Conservation (phyloP, 2,797 vertebrate genomes). For the Apodemus agrarius region DNA sequence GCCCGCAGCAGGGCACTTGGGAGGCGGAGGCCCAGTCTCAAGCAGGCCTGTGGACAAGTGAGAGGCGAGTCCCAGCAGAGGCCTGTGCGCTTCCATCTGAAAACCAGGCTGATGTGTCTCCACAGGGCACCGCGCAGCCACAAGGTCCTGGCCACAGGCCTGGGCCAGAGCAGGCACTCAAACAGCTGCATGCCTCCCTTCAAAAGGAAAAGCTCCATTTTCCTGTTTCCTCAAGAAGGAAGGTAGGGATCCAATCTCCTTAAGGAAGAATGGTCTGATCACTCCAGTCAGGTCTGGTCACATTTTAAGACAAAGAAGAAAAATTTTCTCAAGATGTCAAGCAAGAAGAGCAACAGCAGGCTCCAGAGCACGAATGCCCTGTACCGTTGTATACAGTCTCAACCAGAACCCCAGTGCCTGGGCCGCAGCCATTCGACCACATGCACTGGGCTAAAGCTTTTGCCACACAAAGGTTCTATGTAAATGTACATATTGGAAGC, state of each 20-base stretch:
- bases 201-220: neutral
- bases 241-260: neutral
- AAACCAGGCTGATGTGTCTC: neutral
- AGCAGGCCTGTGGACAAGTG: neutral
- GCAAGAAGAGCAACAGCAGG: neutral
- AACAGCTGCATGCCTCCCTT: neutral
- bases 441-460: neutral
- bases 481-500: neutral
- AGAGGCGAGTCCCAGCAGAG: neutral
- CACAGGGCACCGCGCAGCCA: neutral
- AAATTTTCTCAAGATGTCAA: neutral
- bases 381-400: neutral
- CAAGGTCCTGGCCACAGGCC: neutral
- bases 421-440: neutral
- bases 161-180: neutral
- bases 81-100: neutral
- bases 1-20: neutral
- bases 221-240: neutral
- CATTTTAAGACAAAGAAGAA: neutral
- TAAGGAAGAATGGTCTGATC: neutral
- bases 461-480: neutral
- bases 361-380: neutral
- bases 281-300: neutral
- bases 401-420: neutral
- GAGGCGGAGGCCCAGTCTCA: neutral